Percentiles rank a stretch among this genome's conserved stretches.
These are phyloP conservation scores for Xyliphius kryptos DNA, from an alignment of 2,113 vertebrate genomes.

Conservation along the genomic window DNA sequence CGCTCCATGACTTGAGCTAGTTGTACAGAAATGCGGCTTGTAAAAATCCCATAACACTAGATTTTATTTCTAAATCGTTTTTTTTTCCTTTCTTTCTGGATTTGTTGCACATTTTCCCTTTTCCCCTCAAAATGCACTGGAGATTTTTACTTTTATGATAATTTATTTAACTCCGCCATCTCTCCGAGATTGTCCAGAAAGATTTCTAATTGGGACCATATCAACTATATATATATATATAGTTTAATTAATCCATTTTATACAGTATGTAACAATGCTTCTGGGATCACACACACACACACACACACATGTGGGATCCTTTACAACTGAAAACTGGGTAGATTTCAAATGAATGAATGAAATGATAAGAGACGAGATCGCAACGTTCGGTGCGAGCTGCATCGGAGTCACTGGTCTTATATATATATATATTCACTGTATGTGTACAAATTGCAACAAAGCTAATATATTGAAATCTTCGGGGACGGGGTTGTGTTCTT, in stretches of 20 bases:
- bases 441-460: constrained; percentile 84
- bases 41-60: constrained; percentile 92
- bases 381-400: constrained; percentile 77
- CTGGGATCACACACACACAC: too few relatives aligned
- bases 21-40: constrained; percentile 90
- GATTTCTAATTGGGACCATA: constrained; percentile 57
- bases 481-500: too few relatives aligned
- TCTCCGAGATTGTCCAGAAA: constrained; percentile 58
- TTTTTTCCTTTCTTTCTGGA: too few relatives aligned
- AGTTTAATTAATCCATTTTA: constrained; percentile 73
- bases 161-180: constrained; percentile 68
- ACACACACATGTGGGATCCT: too few relatives aligned
- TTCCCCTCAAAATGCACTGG: constrained; percentile 91
- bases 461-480: constrained; percentile 92
- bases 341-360: too few relatives aligned
- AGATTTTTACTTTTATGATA: constrained; percentile 68
- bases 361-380: too few relatives aligned
- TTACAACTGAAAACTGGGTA: too few relatives aligned
- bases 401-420: constrained; percentile 76
- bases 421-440: constrained; percentile 82
- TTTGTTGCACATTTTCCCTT: constrained; percentile 86
- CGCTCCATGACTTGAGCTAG: constrained; percentile 76
- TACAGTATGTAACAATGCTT: constrained; percentile 77
- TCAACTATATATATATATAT: too few relatives aligned
- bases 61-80: constrained; percentile 79